Evolutionary conservation across 2,797 vertebrate genomes (phyloP).

Genomic region (Poeciliopsis paucimaculata): DNA sequence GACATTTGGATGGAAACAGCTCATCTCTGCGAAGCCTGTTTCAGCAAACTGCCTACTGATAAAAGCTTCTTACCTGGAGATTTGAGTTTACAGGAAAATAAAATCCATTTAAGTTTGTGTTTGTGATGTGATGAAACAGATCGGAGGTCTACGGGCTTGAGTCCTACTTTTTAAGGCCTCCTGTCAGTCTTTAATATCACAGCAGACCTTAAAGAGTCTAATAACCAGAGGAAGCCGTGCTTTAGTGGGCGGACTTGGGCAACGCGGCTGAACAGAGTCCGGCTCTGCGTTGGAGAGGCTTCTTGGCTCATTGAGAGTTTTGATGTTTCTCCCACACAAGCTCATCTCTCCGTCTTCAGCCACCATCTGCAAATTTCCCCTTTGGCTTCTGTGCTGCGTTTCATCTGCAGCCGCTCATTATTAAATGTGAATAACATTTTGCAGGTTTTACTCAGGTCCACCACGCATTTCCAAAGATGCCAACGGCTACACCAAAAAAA

Average conservation of each 20-base stretch:
- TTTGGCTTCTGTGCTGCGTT: not conserved
- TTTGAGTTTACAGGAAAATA: not conserved
- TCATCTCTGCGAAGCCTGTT: not conserved
- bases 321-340: conserved; percentile 7
- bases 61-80: not conserved
- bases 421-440: not conserved
- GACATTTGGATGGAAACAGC: too few relatives aligned
- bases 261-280: not conserved
- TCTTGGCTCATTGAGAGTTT: conserved; percentile 9
- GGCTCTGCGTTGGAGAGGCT: not conserved
- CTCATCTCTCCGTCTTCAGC: not conserved
- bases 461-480: not conserved
- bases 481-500: not conserved
- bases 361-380: conserved; percentile 10
- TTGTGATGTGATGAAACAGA: not conserved
- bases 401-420: not conserved
- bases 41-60: not conserved
- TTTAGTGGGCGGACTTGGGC: not conserved
- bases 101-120: not conserved
- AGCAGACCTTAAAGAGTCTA: not conserved
- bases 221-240: not conserved
- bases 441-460: not conserved
- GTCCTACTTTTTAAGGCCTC: not conserved
- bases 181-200: not conserved
- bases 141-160: not conserved